Evolutionary conservation across 2,113 vertebrate genomes (phyloP).

Genomic region (Lepus europaeus): DNA sequence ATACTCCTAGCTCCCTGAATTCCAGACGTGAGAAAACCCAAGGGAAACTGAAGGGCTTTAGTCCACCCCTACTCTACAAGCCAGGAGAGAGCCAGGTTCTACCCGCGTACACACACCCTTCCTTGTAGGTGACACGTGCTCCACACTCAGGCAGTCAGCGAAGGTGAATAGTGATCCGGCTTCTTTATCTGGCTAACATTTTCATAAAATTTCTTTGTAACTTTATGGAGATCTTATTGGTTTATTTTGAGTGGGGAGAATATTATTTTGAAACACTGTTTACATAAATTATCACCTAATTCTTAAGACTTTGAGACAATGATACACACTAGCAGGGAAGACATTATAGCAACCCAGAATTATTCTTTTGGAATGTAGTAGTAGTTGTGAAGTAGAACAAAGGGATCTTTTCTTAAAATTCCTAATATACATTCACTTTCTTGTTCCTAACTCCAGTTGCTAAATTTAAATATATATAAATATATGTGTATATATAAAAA

Average conservation of each 20-base stretch:
- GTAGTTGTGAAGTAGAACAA: neutral
- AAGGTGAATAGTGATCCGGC: neutral
- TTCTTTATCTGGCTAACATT: neutral
- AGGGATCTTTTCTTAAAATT: neutral
- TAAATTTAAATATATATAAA: neutral
- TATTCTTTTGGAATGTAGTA: neutral
- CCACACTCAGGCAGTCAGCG: neutral
- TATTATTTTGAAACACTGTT: neutral
- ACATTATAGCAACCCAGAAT: neutral
- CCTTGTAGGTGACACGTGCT: neutral
- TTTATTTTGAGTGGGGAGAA: slow-evolving; percentile 16
- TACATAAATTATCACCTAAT: neutral
- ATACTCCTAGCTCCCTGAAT: too few relatives aligned
- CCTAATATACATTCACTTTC: neutral
- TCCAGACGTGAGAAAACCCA: too few relatives aligned
- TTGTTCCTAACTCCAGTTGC: neutral
- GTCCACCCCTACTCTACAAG: neutral
- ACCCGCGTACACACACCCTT: too few relatives aligned
- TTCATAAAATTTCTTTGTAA: neutral
- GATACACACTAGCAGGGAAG: neutral
- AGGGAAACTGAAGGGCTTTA: too few relatives aligned
- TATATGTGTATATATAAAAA: too few relatives aligned
- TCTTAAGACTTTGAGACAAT: neutral
- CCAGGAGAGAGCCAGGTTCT: neutral
- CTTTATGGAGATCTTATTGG: neutral